A percentile compares a stretch with the other conserved stretches of the same genome.
Conservation (phyloP, 2,113 vertebrate genomes). For the Spea multiplicata region DNA sequence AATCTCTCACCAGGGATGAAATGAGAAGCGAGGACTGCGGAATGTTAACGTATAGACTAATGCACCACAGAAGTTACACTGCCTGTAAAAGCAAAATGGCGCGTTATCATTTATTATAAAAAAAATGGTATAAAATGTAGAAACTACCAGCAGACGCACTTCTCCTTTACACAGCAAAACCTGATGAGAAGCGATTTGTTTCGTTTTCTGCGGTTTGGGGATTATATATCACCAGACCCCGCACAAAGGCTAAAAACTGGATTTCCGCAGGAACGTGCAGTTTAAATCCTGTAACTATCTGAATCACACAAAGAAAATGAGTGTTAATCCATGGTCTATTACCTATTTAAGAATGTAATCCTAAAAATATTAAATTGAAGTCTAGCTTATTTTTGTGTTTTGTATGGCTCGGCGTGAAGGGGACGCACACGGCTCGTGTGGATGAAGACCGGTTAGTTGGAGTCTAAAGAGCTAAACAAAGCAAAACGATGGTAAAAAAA, state of each 20-base stretch:
- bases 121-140: too few relatives aligned
- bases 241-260: slow-evolving; percentile 31
- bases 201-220: too few relatives aligned
- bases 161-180: too few relatives aligned
- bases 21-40: neutral
- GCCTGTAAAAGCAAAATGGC: too few relatives aligned
- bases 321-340: slow-evolving; percentile 17
- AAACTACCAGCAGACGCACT: too few relatives aligned
- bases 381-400: slow-evolving; percentile 1
- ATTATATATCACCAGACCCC: neutral
- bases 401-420: slow-evolving; percentile 17
- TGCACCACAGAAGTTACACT: neutral
- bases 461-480: neutral
- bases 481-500: too few relatives aligned
- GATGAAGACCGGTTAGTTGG: neutral
- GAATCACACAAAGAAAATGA: slow-evolving; percentile 7
- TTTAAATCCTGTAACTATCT: slow-evolving; percentile 4
- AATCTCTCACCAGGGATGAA: slow-evolving; percentile 22
- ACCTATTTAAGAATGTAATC: slow-evolving; percentile 17
- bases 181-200: too few relatives aligned
- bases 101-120: too few relatives aligned
- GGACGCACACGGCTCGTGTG: neutral
- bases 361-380: slow-evolving; percentile 17
- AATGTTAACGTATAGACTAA: too few relatives aligned
- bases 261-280: slow-evolving; percentile 6